Evolutionary conservation across 2,797 vertebrate genomes (phyloP), one percentile per base, ranked within the genome.

Genomic region (Cygnus olor): DNA sequence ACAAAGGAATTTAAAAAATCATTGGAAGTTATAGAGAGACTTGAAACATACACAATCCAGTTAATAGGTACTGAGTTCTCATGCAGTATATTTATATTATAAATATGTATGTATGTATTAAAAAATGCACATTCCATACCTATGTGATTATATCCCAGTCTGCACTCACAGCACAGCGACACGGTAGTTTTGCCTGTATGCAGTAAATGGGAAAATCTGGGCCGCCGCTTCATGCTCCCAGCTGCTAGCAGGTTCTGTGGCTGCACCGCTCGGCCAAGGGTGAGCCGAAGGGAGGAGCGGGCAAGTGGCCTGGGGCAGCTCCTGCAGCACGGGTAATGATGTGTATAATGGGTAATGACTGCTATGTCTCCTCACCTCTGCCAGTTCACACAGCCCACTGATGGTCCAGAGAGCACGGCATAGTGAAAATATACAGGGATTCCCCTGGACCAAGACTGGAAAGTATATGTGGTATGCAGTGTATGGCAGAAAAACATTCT

Each of bases 291-390:
- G 28, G 22, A 81, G 28, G 18, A 65, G 45, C 1, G 1, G 24
- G 40, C 44, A 40, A 73, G 49, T 5, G 6, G 32, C 58, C 18
- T 0, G 0, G 2, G n/a, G 3, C 3, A 3, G 11, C 47, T 81
- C 40, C 63, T 89, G 34, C 78, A 51, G 34, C 24, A 3, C 15
- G 28, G 47, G 25, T 66, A 82, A 38, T 73, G 40, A 11, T 44
- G 44, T 13, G 14, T 47, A 57, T 11, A 38, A 53, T 38, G 68
- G 68, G 8, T 60, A 64, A 81, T 28, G 36, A 53, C 65, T 25
- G 51, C 3, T 6, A 28, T 34, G 51, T 65, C 38, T 20, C 34
- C 14, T 47, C 24, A 57, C 24, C 42, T 80, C 38, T 85, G 47
- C 24, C 34, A 70, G 4, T 15, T 70, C 53, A 16, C 16, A 8